These are phyloP conservation scores for Pogonomyrmex barbatus DNA, from an alignment of 1,140 invertebrate genomes.

Conservation along the genomic window DNA sequence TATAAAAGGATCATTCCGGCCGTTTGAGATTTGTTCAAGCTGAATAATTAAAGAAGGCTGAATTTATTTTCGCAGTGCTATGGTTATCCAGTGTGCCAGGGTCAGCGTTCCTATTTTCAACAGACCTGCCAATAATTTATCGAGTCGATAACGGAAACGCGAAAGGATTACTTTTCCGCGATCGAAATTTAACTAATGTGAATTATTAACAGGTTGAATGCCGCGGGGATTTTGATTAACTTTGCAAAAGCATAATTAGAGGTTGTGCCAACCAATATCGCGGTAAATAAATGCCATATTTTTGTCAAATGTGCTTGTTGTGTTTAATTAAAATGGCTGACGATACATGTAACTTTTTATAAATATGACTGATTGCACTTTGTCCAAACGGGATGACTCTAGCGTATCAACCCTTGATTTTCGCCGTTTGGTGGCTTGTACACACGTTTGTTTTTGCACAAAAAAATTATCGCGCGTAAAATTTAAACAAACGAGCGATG, in stretches of 20 bases:
- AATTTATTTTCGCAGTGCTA: background rate
- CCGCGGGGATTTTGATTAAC: constrained; percentile 47
- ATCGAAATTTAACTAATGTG: constrained; percentile 50
- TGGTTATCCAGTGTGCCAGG: background rate
- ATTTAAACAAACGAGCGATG: background rate
- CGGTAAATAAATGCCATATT: constrained; percentile 49
- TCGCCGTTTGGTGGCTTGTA: background rate
- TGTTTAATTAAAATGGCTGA: constrained; percentile 22
- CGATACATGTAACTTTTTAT: background rate
- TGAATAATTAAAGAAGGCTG: constrained; percentile 41
- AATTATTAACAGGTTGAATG: constrained; percentile 49
- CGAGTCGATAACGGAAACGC: constrained; percentile 41
- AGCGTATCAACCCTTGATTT: background rate
- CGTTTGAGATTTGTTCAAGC: background rate
- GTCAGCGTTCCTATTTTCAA: constrained; percentile 3
- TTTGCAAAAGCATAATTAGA: constrained; percentile 43
- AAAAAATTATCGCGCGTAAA: background rate
- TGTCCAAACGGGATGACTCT: background rate
- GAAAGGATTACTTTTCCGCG: constrained; percentile 49
- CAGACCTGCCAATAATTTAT: constrained; percentile 55
- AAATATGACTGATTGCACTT: background rate
- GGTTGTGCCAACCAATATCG: constrained; percentile 18
- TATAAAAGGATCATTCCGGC: background rate
- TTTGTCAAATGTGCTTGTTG: constrained; percentile 31
- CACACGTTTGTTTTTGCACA: background rate